A percentile compares a stretch with the other conserved stretches of the same genome.
Conservation (phyloP, 2,888 invertebrate genomes). For the Amphipyra berbera region DNA sequence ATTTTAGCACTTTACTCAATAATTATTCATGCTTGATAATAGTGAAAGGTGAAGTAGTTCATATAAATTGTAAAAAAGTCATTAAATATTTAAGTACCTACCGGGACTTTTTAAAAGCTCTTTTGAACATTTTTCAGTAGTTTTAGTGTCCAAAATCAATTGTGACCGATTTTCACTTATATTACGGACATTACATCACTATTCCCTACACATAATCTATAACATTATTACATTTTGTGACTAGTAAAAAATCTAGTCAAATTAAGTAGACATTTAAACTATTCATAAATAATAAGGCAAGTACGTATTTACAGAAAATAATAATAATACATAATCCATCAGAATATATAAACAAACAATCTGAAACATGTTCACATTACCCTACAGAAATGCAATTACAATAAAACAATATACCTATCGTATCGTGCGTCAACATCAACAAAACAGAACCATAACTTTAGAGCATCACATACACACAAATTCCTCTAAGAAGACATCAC, state of each 20-base stretch:
- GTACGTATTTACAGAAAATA: conserved; percentile 84
- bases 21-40: conserved; percentile 33
- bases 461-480: conserved; percentile 82
- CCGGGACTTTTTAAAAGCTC: conserved; percentile 41
- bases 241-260: conserved; percentile 87
- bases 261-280: conserved; percentile 77
- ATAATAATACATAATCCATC: conserved; percentile 70
- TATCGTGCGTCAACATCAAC: conserved; percentile 79
- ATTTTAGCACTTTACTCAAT: conserved; percentile 36
- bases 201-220: conserved; percentile 53
- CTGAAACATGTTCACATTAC: conserved; percentile 73
- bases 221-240: conserved; percentile 76
- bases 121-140: conserved; percentile 39
- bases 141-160: conserved; percentile 50
- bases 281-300: conserved; percentile 82
- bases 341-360: conserved; percentile 77
- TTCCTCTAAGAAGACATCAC: conserved; percentile 89
- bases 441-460: conserved; percentile 77
- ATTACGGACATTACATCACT: conserved; percentile 46
- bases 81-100: conserved; percentile 61
- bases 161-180: conserved; percentile 61
- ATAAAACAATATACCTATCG: conserved; percentile 69
- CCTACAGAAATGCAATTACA: conserved; percentile 81
- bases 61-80: conserved; percentile 47
- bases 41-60: conserved; percentile 31